These are phyloP conservation scores for Columba janthina DNA, from an alignment of 2,113 vertebrate genomes.

Conservation along the genomic window DNA sequence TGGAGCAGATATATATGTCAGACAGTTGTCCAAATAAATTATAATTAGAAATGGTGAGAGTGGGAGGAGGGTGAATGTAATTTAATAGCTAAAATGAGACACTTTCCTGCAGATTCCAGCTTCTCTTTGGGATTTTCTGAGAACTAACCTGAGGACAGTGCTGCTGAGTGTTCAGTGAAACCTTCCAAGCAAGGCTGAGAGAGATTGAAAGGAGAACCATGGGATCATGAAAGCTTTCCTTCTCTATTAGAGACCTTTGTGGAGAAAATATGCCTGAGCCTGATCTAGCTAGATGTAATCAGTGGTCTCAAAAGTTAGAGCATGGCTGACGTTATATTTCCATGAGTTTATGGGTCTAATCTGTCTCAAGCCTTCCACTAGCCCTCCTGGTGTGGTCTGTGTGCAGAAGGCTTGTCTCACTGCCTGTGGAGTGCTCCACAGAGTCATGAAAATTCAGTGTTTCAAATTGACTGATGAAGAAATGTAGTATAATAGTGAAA, in stretches of 20 bases:
- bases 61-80: background rate
- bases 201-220: background rate
- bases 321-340: background rate
- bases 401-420: background rate
- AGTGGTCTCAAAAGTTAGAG: background rate
- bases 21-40: constrained; percentile 34
- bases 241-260: background rate
- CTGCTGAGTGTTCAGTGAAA: background rate
- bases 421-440: background rate
- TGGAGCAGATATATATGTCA: background rate
- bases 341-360: background rate
- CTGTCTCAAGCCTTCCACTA: background rate
- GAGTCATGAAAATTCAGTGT: background rate
- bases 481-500: background rate
- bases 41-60: constrained; percentile 18
- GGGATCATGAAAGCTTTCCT: background rate
- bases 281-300: background rate
- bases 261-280: background rate
- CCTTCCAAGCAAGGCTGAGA: background rate
- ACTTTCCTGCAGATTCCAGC: background rate
- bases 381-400: background rate
- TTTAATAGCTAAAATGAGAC: constrained; percentile 28
- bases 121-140: constrained; percentile 28
- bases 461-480: background rate
- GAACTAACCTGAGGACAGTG: background rate